Evolutionary conservation across 2,888 invertebrate species (phyloP).

Genomic region (Horisme vitalbata): DNA sequence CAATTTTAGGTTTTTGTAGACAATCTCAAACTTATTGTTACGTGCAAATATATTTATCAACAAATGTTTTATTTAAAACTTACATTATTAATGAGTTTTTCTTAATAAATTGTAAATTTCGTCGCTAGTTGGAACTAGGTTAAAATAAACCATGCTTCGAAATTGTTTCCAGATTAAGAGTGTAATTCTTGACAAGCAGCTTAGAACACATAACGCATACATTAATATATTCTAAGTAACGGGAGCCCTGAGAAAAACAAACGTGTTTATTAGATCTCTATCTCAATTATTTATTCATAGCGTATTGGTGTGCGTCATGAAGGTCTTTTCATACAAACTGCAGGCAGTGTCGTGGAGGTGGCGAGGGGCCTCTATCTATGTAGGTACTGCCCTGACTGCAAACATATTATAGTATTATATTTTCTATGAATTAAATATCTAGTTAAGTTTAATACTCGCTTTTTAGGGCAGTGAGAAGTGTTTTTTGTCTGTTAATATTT

Average conservation of each 20-base stretch:
- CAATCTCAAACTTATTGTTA: background rate
- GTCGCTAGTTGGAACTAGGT: slow-evolving; percentile 8
- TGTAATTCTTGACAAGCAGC: background rate
- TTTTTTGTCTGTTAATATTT: too few relatives aligned
- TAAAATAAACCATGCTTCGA: background rate
- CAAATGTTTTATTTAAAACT: background rate
- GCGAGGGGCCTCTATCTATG: too few relatives aligned
- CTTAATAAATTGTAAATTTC: slow-evolving; percentile 4
- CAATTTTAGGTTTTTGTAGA: background rate
- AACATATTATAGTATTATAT: too few relatives aligned
- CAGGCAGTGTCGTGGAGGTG: too few relatives aligned
- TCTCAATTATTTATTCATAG: too few relatives aligned
- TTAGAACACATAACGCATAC: background rate
- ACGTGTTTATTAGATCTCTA: too few relatives aligned
- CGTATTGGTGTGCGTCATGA: too few relatives aligned
- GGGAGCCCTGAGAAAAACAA: background rate
- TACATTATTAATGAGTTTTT: background rate
- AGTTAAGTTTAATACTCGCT: too few relatives aligned
- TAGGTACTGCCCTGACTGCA: too few relatives aligned
- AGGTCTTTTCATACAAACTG: too few relatives aligned
- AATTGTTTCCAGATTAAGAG: slow-evolving; percentile 1
- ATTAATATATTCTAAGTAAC: background rate
- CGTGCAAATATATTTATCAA: background rate
- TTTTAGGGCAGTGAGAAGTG: too few relatives aligned
- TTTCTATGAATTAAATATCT: too few relatives aligned